Conservation (phyloP, 2,888 invertebrate species). For the Dorcus hopei region DNA sequence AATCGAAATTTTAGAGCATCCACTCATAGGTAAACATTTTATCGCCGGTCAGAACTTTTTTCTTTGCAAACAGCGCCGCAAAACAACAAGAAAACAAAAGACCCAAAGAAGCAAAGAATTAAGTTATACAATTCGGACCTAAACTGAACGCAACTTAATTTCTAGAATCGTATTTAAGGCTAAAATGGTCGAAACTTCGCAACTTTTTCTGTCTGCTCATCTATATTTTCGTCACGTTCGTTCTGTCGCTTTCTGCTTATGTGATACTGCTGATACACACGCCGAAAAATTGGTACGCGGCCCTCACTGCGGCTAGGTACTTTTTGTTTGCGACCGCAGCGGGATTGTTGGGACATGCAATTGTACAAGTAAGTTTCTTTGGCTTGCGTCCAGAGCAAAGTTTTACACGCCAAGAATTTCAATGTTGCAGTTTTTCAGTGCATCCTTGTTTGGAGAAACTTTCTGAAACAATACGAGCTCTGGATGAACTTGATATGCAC, state of each 20-base stretch:
- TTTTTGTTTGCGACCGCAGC: constrained; percentile 35
- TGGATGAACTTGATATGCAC: constrained; percentile 47
- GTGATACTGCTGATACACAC: constrained; percentile 33
- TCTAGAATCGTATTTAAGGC: constrained; percentile 47
- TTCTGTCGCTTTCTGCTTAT: constrained; percentile 46
- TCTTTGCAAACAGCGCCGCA: too few relatives aligned
- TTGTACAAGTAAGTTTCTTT: constrained; percentile 35
- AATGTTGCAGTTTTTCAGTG: constrained; percentile 29
- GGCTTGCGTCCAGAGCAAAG: not conserved
- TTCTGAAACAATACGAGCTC: constrained; percentile 46
- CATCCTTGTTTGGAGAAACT: constrained; percentile 40
- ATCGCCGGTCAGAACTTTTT: too few relatives aligned
- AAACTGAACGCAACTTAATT: not conserved
- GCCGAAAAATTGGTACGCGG: constrained; percentile 20
- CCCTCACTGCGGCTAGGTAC: constrained; percentile 31
- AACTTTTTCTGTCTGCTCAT: constrained; percentile 51
- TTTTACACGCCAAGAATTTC: not conserved
- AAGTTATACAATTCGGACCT: not conserved
- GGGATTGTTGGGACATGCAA: constrained; percentile 37
- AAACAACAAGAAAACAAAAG: not conserved
- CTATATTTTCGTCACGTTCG: constrained; percentile 45
- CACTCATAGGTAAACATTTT: constrained; percentile 43
- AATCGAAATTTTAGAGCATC: constrained; percentile 49
- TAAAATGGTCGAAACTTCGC: constrained; percentile 54
- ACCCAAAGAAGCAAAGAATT: not conserved